A percentile compares a stretch with the other conserved stretches of the same genome.
phyloP scores from a whole-genome alignment of 2,797 vertebrate species.

The Acipenser oxyrinchus region DNA sequence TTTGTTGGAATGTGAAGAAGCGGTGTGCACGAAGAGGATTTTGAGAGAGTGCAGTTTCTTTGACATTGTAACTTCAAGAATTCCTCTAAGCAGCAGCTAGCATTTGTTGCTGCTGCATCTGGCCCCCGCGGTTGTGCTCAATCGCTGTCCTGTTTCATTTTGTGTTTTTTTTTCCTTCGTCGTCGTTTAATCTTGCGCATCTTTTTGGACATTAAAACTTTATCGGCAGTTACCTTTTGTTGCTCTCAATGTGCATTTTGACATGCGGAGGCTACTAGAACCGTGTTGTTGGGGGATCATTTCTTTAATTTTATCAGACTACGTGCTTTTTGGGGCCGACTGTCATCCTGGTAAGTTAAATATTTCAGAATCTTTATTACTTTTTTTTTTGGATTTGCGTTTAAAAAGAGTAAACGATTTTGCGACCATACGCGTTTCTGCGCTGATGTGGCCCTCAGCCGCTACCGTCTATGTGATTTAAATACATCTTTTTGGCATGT shows the following conservation, averaged over 20 bases:
- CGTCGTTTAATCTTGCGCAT: slow-evolving; percentile 28
- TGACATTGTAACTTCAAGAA: slow-evolving; percentile 33
- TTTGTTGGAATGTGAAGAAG: slow-evolving; percentile 34
- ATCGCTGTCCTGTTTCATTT: slow-evolving; percentile 16
- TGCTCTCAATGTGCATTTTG: slow-evolving; percentile 73
- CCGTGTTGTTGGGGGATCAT: slow-evolving; percentile 86
- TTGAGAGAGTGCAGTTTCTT: slow-evolving; percentile 30
- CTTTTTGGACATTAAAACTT: slow-evolving; percentile 48
- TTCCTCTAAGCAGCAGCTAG: slow-evolving; percentile 23
- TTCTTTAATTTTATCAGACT: slow-evolving; percentile 69
- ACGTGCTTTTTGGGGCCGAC: slow-evolving; percentile 73
- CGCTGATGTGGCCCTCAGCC: no score
- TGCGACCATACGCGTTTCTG: no score
- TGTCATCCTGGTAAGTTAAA: slow-evolving; percentile 84
- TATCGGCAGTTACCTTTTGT: slow-evolving; percentile 68
- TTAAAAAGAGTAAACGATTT: no score
- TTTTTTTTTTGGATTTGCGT: neutral
- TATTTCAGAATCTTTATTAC: slow-evolving; percentile 12
- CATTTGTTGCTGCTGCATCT: slow-evolving; percentile 20
- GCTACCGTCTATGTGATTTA: no score
- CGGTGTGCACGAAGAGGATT: slow-evolving; percentile 27
- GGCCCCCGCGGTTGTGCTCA: slow-evolving; percentile 34
- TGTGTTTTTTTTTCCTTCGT: slow-evolving; percentile 12
- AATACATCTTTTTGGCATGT: no score
- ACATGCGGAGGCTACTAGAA: slow-evolving; percentile 91